These are phyloP conservation scores for Danio jaintianensis DNA, from an alignment of 2,797 vertebrate species.

Conservation along the genomic window DNA sequence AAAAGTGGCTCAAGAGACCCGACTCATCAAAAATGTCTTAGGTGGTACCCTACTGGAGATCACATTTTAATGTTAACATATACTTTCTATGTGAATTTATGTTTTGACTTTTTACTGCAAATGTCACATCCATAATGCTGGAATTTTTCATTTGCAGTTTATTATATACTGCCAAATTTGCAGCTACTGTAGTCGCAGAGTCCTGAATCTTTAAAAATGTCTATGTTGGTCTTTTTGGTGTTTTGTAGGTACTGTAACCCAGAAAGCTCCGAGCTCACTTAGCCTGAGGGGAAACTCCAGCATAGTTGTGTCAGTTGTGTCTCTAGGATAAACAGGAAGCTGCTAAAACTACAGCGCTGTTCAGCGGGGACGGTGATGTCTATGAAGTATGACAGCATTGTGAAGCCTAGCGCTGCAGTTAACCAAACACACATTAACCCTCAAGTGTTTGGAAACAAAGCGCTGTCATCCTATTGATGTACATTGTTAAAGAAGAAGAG, in stretches of 20 bases:
- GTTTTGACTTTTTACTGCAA: no score
- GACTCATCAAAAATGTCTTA: no score
- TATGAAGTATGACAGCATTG: constrained; percentile 48
- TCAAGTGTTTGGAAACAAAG: constrained; percentile 16
- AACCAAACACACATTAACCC: constrained; percentile 26
- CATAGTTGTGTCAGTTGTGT: constrained; percentile 46
- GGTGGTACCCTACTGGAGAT: not conserved
- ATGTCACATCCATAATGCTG: no score
- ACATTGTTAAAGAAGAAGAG: not conserved
- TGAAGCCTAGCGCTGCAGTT: constrained; percentile 7
- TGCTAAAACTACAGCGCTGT: constrained; percentile 53
- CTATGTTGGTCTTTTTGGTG: not conserved
- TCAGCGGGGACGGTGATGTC: constrained; percentile 31
- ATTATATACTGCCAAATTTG: not conserved
- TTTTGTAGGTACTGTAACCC: not conserved
- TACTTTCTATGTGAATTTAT: no score
- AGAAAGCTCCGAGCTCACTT: constrained; percentile 9
- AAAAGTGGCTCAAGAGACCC: no score
- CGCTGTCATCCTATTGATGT: not conserved
- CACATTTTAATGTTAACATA: not conserved
- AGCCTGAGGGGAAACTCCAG: constrained; percentile 25
- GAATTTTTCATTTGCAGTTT: not conserved
- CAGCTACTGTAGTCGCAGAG: not conserved
- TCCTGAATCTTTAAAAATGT: not conserved
- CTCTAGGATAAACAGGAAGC: constrained; percentile 60